A percentile compares a stretch with the other conserved stretches of the same genome.
Conservation (phyloP, 2,113 vertebrate genomes). For the Pollachius pollachius region DNA sequence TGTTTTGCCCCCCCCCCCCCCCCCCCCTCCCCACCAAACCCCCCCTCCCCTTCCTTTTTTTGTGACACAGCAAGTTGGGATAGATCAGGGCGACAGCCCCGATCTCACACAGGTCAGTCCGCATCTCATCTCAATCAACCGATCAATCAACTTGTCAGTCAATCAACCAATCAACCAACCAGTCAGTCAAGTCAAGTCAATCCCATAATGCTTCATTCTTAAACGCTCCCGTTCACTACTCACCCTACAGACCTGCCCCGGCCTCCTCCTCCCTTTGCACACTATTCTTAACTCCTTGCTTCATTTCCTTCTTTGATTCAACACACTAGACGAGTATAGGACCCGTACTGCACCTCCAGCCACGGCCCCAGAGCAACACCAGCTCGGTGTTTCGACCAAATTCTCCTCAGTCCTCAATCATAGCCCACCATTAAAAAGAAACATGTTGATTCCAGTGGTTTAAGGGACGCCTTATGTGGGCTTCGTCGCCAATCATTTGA, state of each 20-base stretch:
- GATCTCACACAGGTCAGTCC: constrained; percentile 93
- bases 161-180: constrained; percentile 30
- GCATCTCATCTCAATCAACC: constrained; percentile 73
- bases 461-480: too few relatives aligned
- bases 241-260: constrained; percentile 74
- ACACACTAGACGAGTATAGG: constrained; percentile 25
- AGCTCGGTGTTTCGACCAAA: too few relatives aligned
- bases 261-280: constrained; percentile 56
- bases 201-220: constrained; percentile 72
- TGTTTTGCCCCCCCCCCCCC: constrained; percentile 33
- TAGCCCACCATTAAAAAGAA: too few relatives aligned
- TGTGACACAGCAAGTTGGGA: constrained; percentile 92
- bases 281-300: constrained; percentile 42
- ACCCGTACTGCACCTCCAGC: too few relatives aligned
- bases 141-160: constrained; percentile 63
- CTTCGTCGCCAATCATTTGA: too few relatives aligned
- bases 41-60: constrained; percentile 56
- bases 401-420: too few relatives aligned
- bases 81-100: constrained; percentile 90
- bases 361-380: too few relatives aligned
- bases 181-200: constrained; percentile 43
- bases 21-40: constrained; percentile 20
- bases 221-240: constrained; percentile 74
- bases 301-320: constrained; percentile 24
- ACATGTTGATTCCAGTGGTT: too few relatives aligned